Conservation (phyloP, 2,888 invertebrate genomes). For the Drosophila paracracens region DNA sequence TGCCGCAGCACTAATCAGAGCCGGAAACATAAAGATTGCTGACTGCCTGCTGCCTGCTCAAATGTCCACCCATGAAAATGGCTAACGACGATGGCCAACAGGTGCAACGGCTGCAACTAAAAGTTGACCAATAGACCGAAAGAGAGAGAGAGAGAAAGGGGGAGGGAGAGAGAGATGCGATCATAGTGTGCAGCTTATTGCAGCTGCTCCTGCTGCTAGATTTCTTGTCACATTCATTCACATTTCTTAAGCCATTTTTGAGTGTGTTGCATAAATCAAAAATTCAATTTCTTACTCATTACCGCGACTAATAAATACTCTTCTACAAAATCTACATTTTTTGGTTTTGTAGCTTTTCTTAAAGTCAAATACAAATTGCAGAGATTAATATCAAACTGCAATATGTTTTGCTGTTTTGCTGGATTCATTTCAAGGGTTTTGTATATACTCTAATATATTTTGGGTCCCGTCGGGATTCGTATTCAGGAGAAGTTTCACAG, state of each 20-base stretch:
- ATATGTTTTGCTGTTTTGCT: no score
- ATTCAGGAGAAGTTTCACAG: background rate
- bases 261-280: conserved; percentile 38
- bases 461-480: background rate
- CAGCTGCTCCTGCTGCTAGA: conserved; percentile 34
- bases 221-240: background rate
- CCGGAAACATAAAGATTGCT: conserved; percentile 77
- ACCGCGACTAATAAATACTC: conserved; percentile 13
- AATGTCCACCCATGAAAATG: conserved; percentile 56
- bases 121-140: conserved; percentile 26
- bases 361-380: background rate
- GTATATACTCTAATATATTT: background rate
- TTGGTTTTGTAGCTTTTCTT: background rate
- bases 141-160: background rate
- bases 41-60: conserved; percentile 39
- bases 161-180: background rate
- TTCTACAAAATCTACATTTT: background rate
- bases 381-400: background rate
- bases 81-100: conserved; percentile 58
- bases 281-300: background rate
- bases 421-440: background rate
- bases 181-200: conserved; percentile 45
- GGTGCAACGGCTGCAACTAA: conserved; percentile 49
- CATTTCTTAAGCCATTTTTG: conserved; percentile 25
- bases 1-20: conserved; percentile 69